Evolutionary conservation across 1,140 invertebrate species (phyloP), one percentile per base, ranked within the genome.

Genomic region (Geopemphigus sp.): DNA sequence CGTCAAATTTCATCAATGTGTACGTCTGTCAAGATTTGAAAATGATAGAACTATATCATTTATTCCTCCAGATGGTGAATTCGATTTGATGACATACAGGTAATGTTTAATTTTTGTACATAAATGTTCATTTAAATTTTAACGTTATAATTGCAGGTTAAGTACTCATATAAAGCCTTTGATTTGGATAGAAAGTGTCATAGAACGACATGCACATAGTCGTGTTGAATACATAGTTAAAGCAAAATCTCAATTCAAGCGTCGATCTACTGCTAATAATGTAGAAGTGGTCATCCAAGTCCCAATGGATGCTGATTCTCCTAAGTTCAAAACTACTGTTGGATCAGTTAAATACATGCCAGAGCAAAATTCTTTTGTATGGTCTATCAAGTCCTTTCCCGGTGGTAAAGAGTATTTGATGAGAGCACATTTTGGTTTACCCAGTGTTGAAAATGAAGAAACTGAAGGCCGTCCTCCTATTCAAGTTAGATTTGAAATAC

Each of bases 221-320:
- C 88, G 98, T 76, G 96, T 99, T 1, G 98, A 99, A 84, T 99
- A 97, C 85, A 99, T 99, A 97, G 97, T 99, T 22, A 99, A 99
- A 87, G 98, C 98, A 0, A 98, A 98, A 86, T 98, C 96, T 66
- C 98, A 99, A 86, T 99, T 99, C 85, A 99, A 99, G 86, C 88
- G 97, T 54, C 88, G 97, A 59, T 99, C 97, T 0, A 99, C 97
- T 4, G 98, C 98, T 0, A 99, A 99, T 85, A 98, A 99, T 87
- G 98, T 99, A 15, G 97, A 99, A 87, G 98, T 99, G 80, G 93
- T 99, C 14, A 98, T 99, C 84, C 98, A 98, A 4, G 98, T 99
- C 15, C 98, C 98, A 22, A 92, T 92, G 66, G 98, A 99, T 89
- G 98, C 96, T 1, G 97, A 99, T 86, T 96, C 96, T 22, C 98